phyloP scores from a whole-genome alignment of 2,888 invertebrate genomes.

The Lissocephala sabroskyi region DNA sequence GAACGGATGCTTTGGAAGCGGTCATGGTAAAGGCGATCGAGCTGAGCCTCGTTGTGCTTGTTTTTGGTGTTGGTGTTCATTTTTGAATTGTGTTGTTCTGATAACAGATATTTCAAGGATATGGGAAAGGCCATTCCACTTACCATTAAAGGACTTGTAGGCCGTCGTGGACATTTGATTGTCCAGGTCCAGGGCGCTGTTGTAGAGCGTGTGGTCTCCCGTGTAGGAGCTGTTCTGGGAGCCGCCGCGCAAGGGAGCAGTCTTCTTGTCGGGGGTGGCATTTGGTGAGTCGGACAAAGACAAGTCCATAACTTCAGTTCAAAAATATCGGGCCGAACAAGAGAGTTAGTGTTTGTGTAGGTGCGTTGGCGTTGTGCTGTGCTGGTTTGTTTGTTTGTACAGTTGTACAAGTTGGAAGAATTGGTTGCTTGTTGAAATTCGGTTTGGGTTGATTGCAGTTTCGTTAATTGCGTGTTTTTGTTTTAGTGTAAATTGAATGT shows the following conservation, averaged over 20 bases:
- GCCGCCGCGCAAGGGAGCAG: not conserved
- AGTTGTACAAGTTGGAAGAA: conserved; percentile 50
- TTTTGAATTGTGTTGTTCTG: no score
- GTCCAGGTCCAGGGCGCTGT: conserved; percentile 68
- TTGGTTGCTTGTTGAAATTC: conserved; percentile 50
- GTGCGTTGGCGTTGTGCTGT: conserved; percentile 1
- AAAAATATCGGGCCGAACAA: conserved; percentile 13
- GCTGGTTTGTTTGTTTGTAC: conserved; percentile 25
- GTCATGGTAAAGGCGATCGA: no score
- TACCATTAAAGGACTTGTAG: conserved; percentile 65
- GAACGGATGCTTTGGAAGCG: no score
- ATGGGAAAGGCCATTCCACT: conserved; percentile 9
- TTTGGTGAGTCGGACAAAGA: conserved; percentile 34
- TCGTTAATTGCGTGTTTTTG: conserved; percentile 11
- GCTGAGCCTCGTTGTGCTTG: no score
- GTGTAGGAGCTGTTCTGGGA: conserved; percentile 23
- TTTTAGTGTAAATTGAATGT: not conserved
- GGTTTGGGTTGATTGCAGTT: conserved; percentile 27
- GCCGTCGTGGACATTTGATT: conserved; percentile 48
- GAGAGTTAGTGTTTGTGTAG: not conserved
- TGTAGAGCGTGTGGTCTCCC: conserved; percentile 58
- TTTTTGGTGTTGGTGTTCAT: not conserved
- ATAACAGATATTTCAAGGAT: no score
- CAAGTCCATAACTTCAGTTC: conserved; percentile 37
- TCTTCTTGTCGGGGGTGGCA: conserved; percentile 28